Percentiles rank a stretch among this genome's conserved stretches.
Evolutionary conservation across 2,113 vertebrate genomes (phyloP).

Genomic region (Actenoides hombroni): DNA sequence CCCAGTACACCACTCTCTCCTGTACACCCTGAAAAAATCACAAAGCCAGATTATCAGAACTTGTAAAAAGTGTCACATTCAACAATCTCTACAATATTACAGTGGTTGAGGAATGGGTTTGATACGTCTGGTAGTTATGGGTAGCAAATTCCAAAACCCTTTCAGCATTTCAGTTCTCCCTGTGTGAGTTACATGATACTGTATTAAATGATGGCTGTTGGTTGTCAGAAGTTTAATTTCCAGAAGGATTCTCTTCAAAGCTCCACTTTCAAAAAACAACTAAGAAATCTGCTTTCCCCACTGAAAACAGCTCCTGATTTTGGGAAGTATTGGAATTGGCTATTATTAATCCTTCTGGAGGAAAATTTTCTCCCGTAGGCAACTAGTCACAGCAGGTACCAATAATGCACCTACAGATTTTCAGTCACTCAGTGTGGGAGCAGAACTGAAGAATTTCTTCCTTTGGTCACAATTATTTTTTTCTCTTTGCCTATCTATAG

Average conservation of each 20-base stretch:
- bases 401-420: background rate
- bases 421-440: background rate
- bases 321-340: background rate
- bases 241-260: background rate
- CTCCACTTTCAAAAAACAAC: background rate
- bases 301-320: background rate
- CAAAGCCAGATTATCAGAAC: background rate
- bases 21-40: background rate
- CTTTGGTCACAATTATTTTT: background rate
- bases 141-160: background rate
- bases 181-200: background rate
- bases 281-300: background rate
- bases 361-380: slow-evolving; percentile 1
- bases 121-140: background rate
- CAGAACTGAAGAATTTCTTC: slow-evolving; percentile 24
- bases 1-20: background rate
- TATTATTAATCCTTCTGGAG: background rate
- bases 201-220: background rate
- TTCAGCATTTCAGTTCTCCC: background rate
- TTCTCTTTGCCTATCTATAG: background rate
- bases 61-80: background rate
- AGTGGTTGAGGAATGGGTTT: background rate
- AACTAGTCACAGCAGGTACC: slow-evolving; percentile 31
- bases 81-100: background rate
- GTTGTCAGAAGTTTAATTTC: background rate